phyloP scores from a whole-genome alignment of 2,797 vertebrate genomes.

The Acipenser transmontanus region DNA sequence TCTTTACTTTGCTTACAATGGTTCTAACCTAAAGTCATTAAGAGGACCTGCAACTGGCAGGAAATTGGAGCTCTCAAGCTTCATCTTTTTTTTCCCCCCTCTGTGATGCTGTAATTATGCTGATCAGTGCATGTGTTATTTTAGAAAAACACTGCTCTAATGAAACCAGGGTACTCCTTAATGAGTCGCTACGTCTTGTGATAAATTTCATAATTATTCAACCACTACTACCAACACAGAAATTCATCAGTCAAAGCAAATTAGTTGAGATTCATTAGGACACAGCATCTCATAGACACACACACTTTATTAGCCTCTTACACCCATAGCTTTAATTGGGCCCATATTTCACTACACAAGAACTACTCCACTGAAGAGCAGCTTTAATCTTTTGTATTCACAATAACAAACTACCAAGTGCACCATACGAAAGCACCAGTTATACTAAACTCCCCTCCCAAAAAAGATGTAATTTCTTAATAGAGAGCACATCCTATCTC shows the following conservation, averaged over 20 bases:
- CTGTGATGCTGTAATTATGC: slow-evolving; percentile 38
- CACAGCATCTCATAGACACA: slow-evolving; percentile 87
- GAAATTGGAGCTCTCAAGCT: slow-evolving; percentile 1
- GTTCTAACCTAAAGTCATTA: slow-evolving; percentile 33
- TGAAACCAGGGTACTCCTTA: slow-evolving; percentile 75
- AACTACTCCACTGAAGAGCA: slow-evolving; percentile 82
- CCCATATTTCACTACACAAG: slow-evolving; percentile 93
- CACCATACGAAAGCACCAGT: slow-evolving; percentile 56
- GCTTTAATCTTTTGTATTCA: slow-evolving; percentile 85
- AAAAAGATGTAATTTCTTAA: slow-evolving; percentile 41
- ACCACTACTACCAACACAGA: slow-evolving; percentile 75
- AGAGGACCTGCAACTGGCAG: slow-evolving; percentile 8
- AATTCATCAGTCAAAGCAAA: slow-evolving; percentile 98
- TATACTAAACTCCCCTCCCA: slow-evolving; percentile 42
- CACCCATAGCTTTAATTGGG: slow-evolving; percentile 97
- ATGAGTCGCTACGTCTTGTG: slow-evolving; percentile 76
- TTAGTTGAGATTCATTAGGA: slow-evolving; percentile 95
- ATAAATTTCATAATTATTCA: slow-evolving; percentile 95
- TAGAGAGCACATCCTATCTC: slow-evolving; percentile 34
- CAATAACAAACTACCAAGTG: slow-evolving; percentile 69
- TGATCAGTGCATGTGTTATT: slow-evolving; percentile 62
- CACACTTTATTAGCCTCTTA: slow-evolving; percentile 96
- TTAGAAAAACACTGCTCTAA: slow-evolving; percentile 67
- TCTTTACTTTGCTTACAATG: slow-evolving; percentile 40
- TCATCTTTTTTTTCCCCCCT: slow-evolving; percentile 10